Evolutionary conservation across 64 coral and sea anemone species (phyloP).

Genomic region (Montipora efflorescens): DNA sequence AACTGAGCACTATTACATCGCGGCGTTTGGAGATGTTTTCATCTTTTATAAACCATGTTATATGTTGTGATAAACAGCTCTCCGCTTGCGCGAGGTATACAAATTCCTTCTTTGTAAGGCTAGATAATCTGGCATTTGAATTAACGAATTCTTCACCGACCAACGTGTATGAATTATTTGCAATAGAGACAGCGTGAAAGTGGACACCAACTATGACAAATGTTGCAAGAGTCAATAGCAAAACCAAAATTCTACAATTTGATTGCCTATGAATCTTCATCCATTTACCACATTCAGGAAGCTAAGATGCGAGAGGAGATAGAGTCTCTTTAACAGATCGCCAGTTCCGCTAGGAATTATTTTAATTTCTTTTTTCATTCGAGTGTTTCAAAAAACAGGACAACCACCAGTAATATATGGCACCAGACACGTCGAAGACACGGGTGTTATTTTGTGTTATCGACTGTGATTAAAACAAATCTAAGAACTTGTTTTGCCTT

Average conservation of each 20-base stretch:
- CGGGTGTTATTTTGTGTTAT: neutral
- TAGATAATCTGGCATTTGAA: neutral
- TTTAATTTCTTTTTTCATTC: neutral
- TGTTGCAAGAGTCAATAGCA: neutral
- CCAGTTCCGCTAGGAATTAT: neutral
- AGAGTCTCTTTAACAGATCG: neutral
- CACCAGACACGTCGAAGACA: neutral
- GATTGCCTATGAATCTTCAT: constrained; percentile 14
- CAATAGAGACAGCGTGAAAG: neutral
- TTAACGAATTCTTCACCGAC: neutral
- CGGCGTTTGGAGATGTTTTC: constrained; percentile 54
- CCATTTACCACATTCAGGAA: neutral
- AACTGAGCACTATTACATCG: constrained; percentile 82
- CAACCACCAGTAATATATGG: neutral
- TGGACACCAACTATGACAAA: constrained; percentile 2
- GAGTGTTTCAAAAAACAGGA: neutral
- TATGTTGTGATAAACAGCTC: constrained; percentile 71
- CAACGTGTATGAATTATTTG: neutral
- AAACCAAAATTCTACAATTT: neutral
- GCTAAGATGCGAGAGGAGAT: neutral
- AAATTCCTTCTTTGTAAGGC: constrained; percentile 25
- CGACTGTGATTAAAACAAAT: neutral
- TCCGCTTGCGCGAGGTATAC: constrained; percentile 87
- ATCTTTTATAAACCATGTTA: constrained; percentile 40
- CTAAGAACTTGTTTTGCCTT: neutral